Conservation (phyloP, 2,888 invertebrate species). For the Oligia strigilis region DNA sequence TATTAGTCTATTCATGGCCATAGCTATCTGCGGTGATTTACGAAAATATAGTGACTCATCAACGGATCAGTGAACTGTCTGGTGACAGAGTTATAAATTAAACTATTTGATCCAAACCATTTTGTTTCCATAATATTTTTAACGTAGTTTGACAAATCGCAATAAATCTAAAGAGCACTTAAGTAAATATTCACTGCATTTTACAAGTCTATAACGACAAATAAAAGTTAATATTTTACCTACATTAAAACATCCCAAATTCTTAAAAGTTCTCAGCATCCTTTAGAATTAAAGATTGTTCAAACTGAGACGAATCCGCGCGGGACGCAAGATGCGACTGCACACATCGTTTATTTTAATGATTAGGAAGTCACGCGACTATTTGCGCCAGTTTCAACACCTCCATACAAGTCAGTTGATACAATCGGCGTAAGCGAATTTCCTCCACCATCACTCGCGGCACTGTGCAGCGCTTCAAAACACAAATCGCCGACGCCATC, state of each 20-base stretch:
- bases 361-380: neutral
- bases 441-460: too few species aligned
- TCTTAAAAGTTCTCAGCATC: neutral
- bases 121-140: neutral
- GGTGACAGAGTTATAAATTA: conserved; percentile 28
- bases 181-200: neutral
- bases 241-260: neutral
- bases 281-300: neutral
- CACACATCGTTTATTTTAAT: neutral
- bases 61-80: conserved; percentile 28
- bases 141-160: neutral
- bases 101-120: neutral
- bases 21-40: conserved; percentile 47
- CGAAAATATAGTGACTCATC: conserved; percentile 48
- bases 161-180: neutral
- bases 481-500: neutral
- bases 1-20: conserved; percentile 55
- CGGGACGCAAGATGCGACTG: neutral
- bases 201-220: neutral
- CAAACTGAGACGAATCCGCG: neutral
- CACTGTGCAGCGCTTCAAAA: neutral
- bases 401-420: neutral
- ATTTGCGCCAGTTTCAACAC: too few species aligned
- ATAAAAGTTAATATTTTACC: neutral
- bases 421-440: too few species aligned